Percentiles rank a stretch among this genome's conserved stretches.
Evolutionary conservation across 1,140 invertebrate genomes (phyloP).

Genomic region (Oppia nitens): DNA sequence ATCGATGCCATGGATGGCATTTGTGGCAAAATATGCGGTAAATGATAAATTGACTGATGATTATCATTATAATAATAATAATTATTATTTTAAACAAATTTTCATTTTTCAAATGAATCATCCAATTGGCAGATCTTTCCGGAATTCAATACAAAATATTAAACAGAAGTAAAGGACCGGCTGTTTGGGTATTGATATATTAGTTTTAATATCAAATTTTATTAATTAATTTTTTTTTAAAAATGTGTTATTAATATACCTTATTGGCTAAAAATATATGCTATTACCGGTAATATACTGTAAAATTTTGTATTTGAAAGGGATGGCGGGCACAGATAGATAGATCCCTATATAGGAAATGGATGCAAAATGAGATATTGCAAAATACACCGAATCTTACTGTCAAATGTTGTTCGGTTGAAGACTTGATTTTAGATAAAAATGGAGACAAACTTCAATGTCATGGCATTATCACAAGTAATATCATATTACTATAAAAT

Average conservation of each 20-base stretch:
- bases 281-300: too few relatives aligned
- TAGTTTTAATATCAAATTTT: neutral
- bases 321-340: conserved; percentile 81
- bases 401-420: conserved; percentile 55
- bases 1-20: conserved; percentile 81
- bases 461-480: conserved; percentile 44
- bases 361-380: conserved; percentile 61
- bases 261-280: too few relatives aligned
- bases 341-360: conserved; percentile 55
- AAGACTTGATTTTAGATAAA: conserved; percentile 55
- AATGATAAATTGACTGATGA: too few relatives aligned
- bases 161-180: conserved; percentile 61
- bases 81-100: too few relatives aligned
- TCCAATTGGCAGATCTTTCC: conserved; percentile 28
- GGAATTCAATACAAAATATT: conserved; percentile 45
- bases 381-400: conserved; percentile 45
- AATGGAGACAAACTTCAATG: conserved; percentile 29
- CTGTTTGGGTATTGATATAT: conserved; percentile 61
- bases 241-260: too few relatives aligned
- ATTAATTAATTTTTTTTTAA: neutral
- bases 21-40: conserved; percentile 65
- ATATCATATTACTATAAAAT: conserved; percentile 16
- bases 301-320: conserved; percentile 1
- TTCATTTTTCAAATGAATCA: conserved; percentile 10
- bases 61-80: too few relatives aligned